Conservation (phyloP, 1,140 invertebrate species). For the Drosophila serrata region DNA sequence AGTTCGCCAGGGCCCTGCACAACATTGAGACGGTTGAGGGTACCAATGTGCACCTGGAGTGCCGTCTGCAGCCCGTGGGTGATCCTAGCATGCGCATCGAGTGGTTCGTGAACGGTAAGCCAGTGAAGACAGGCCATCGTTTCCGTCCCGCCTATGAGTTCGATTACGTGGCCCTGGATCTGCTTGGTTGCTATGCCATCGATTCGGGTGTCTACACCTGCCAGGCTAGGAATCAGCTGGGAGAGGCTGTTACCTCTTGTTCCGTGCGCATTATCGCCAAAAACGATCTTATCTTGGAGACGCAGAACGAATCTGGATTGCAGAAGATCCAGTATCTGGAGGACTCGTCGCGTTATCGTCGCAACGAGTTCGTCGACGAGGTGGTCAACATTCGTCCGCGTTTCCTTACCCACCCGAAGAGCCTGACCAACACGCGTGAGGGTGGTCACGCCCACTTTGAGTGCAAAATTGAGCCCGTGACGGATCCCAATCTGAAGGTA, state of each 20-base stretch:
- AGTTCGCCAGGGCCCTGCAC: slow-evolving; percentile 94
- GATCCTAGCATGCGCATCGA: slow-evolving; percentile 98
- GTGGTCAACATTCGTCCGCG: slow-evolving; percentile 92
- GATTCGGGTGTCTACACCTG: slow-evolving; percentile 98
- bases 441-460: slow-evolving; percentile 98
- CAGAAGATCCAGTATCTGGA: slow-evolving; percentile 97
- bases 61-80: slow-evolving; percentile 96
- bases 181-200: slow-evolving; percentile 97
- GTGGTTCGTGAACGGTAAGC: slow-evolving; percentile 98
- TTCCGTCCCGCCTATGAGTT: slow-evolving; percentile 99
- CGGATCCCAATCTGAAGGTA: slow-evolving; percentile 96
- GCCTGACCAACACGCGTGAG: slow-evolving; percentile 93
- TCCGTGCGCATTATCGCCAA: slow-evolving; percentile 95
- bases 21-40: slow-evolving; percentile 97
- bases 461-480: slow-evolving; percentile 98
- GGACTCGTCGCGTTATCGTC: slow-evolving; percentile 94
- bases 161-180: slow-evolving; percentile 98
- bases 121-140: slow-evolving; percentile 95
- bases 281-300: slow-evolving; percentile 93
- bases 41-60: slow-evolving; percentile 97
- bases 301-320: slow-evolving; percentile 94
- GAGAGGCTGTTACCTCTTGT: slow-evolving; percentile 97
- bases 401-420: slow-evolving; percentile 95
- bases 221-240: slow-evolving; percentile 95
- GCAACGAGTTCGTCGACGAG: slow-evolving; percentile 93